phyloP scores from a whole-genome alignment of 2,113 vertebrate species.

The Eolophus roseicapilla region DNA sequence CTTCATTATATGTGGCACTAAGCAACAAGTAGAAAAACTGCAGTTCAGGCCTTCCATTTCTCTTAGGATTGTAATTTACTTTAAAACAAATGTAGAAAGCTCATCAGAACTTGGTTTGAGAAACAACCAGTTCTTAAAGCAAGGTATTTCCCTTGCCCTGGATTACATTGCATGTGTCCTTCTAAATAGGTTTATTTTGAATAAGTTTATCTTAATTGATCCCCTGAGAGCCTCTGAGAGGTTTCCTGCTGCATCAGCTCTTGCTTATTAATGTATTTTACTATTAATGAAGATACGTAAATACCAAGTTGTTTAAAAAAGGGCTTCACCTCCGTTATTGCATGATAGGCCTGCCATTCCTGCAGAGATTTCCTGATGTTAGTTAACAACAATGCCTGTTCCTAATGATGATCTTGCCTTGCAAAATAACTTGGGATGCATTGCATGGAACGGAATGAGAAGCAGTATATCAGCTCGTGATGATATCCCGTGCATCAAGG shows the following conservation, averaged over 20 bases:
- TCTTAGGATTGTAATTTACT: background rate
- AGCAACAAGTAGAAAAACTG: background rate
- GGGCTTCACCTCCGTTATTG: conserved; percentile 37
- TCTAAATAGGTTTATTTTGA: conserved; percentile 40
- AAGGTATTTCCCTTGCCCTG: background rate
- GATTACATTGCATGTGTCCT: conserved; percentile 7
- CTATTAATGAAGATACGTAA: conserved; percentile 39
- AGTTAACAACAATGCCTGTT: background rate
- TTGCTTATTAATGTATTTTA: conserved; percentile 4
- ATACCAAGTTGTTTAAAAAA: background rate
- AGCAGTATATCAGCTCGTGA: background rate
- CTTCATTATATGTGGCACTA: background rate
- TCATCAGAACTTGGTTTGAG: background rate
- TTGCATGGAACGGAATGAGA: background rate
- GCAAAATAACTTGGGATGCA: background rate
- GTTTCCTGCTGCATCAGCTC: conserved; percentile 19
- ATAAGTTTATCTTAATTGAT: conserved; percentile 41
- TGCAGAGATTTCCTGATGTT: conserved; percentile 15
- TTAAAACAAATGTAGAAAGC: background rate
- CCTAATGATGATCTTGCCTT: background rate
- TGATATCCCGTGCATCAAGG: background rate
- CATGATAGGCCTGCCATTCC: background rate
- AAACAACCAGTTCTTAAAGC: background rate
- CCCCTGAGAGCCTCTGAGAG: background rate
- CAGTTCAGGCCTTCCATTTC: background rate